A percentile compares a stretch with the other conserved stretches of the same genome.
phyloP scores from a whole-genome alignment of 2,113 vertebrate genomes.

The Puma concolor region DNA sequence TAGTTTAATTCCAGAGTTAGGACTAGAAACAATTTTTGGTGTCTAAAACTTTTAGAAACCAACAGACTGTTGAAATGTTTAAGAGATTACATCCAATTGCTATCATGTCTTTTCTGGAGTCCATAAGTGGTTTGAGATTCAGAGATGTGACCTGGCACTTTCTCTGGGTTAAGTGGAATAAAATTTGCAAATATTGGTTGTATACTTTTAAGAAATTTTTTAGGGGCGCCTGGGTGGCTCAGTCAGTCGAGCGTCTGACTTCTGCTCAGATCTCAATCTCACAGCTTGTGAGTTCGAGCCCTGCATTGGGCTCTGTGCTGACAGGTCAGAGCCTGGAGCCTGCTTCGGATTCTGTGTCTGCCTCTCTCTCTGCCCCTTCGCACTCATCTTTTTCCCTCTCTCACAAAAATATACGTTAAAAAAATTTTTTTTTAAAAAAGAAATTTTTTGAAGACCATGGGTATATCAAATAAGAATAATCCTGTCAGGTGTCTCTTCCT shows the following conservation, averaged over 20 bases:
- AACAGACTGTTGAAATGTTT: neutral
- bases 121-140: neutral
- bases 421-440: too few relatives aligned
- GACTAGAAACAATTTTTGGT: neutral
- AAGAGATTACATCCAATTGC: neutral
- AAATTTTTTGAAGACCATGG: neutral
- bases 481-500: neutral
- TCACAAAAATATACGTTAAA: too few relatives aligned
- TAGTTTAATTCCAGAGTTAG: slow-evolving; percentile 34
- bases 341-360: too few relatives aligned
- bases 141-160: neutral
- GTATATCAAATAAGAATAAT: neutral
- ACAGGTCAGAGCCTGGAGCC: too few relatives aligned
- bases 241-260: too few relatives aligned
- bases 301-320: too few relatives aligned
- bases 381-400: too few relatives aligned
- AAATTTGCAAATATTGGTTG: neutral
- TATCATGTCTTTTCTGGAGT: neutral
- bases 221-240: too few relatives aligned
- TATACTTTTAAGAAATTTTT: neutral
- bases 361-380: too few relatives aligned
- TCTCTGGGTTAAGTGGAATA: neutral
- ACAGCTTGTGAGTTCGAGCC: too few relatives aligned
- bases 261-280: too few relatives aligned
- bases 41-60: neutral